Evolutionary conservation across 2,113 vertebrate genomes (phyloP), one percentile per base, ranked within the genome.

Genomic region (Forbesichthys agassizii): DNA sequence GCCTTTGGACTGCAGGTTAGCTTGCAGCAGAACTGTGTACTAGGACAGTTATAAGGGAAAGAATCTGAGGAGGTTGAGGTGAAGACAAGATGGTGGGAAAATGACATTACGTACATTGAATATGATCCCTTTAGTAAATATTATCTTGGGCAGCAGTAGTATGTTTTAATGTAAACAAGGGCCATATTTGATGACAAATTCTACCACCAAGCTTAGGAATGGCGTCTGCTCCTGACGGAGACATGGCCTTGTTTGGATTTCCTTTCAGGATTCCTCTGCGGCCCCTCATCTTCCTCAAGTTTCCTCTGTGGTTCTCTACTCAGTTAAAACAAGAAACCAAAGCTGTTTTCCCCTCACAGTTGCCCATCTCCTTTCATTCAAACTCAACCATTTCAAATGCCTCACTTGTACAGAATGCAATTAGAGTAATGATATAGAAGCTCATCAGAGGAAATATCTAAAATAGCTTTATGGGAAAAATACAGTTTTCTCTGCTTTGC

Each of bases 381-480:
- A 48, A 69, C 55, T 69, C 46, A 20, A 66, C 55, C 61, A 33
- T 76, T 59, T 73, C 56, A 82, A 77, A 70, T 73, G 68, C 69
- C 63, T 77, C 59, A 61, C 74, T 82, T 84, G 81, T 55, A 67
- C 70, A 80, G 66, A 78, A 81, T 47, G 71, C 74, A 77, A 70
- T 77, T 69, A 65, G 51, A 4, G 60, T 80, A 86, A 87, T 80
- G 73, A 82, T 74, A 80, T 60, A 71, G 74, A 84, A 74, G 74
- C 68, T 64, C 75, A 71, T 79, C 68, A 57, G 48, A 84, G 68
- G 64, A 59, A 82, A 79, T 62, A 68, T 68, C 72, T 69, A 54
- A 77, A 80, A 78, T 72, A 81, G 73, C 64, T 42, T 1, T 5
- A 48, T 56, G 56, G 66, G 70, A 70, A 73, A 16, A 48, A 75